Evolutionary conservation across 2,797 vertebrate genomes (phyloP), one percentile per base, ranked within the genome.

Genomic region (Urophycis tenuis): DNA sequence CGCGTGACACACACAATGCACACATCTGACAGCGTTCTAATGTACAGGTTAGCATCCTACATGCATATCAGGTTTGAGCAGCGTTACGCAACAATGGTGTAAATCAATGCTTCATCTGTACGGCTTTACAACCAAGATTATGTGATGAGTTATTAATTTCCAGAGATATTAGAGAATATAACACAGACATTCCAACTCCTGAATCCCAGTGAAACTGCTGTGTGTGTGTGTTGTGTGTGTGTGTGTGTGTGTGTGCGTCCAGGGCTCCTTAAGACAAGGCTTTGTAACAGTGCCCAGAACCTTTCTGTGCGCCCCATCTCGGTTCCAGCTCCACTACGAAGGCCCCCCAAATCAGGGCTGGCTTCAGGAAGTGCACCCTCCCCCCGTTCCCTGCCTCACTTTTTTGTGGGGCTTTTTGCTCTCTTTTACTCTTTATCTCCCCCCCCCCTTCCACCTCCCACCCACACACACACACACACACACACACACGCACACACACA

Each of bases 361-460:
- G 71, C 82, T 71, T 74, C 86, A 90, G 88, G 86, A 91, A 89
- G 85, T 85, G 78, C 79, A 77, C 87, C 87, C 85, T 85, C 84
- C 90, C 87, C 88, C 88, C 77, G 30, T 29, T 67, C 64, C 33
- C 75, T 53, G 69, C 71, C 74, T 75, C 73, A 71, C 79, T 53
- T 53, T 53, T 53, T 53, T 53, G 49, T 53, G 22, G 19, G 19
- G 7, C 29, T 10, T 64, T 29, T 64, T 11, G n/a, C 53, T 64
- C 53, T 29, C 53, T 25, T 19, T 64, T 11, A 25, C 53, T 64
- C 53, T 64, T 9, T 64, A 25, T 64, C 53, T 64, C 11, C 10
- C 53, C 29, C 53, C 11, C 53, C 11, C 53, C 53, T 29, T n/a
- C 1, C 53, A 8, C 53, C 22, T n/a, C 22, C 9, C 3, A 19